Base-by-base conservation (phyloP, 2,113 vertebrate species). In the Prolemur simus region DNA sequence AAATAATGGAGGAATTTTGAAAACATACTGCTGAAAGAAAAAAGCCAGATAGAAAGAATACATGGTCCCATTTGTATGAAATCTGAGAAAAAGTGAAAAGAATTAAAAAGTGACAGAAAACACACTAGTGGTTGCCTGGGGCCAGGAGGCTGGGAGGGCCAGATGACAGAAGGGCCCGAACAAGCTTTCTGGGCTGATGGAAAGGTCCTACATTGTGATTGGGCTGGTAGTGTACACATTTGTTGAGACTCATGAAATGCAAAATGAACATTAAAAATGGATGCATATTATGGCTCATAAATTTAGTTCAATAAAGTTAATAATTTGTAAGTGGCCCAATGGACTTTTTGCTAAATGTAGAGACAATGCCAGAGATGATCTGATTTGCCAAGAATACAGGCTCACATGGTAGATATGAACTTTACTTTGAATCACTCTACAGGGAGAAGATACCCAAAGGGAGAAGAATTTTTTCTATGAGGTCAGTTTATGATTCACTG, bases 11-110 rank as follows among this genome's bases (percentile, higher is more conserved):
- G 47, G 13, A 90, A 84, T 42, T 58, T n/a, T 64, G 78, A 42
- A 87, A 87, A 63, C 21, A 85, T 34, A 39, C 60, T 32, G 39
- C 34, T 77, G 9, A 80, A 42, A 76, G 56, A 21, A 60, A 94
- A 68, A 52, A 58, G 47, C 47, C 58, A 83, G n/a, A n/a, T 39
- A 45, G 87, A 81, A 94, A 56, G 17, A 94, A 89, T 23, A 69
- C 17, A 83, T 23, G 39, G 63, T 49, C 92, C 34, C 39, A 76
- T 74, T 81, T 76, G 15, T 29, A 68, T 54, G 47, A 91, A 83
- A 64, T 60, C 32, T 34, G 58, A 81, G 56, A 45, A 81, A 92
- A 89, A 89, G 54, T 15, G 80, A 34, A 78, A 32, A 49, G 17
- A 71, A 81, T 76, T 54, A 25, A 71, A 76, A 14, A 81, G 34